Evolutionary conservation across 2,113 vertebrate species (phyloP).

Genomic region (Peromyscus californicus): DNA sequence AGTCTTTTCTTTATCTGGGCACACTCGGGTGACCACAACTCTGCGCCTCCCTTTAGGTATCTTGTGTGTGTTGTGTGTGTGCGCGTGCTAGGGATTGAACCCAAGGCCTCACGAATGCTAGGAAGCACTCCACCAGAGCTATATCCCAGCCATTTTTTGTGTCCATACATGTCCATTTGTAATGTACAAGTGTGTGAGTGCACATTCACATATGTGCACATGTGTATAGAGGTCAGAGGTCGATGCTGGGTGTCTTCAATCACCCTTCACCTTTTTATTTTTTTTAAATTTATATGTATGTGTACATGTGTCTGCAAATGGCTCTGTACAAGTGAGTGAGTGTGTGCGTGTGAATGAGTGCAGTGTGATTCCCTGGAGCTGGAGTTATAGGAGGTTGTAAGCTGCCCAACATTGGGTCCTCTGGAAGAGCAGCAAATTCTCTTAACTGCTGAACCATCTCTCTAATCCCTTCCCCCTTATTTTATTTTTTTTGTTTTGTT

Average conservation of each 20-base stretch:
- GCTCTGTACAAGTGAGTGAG: neutral
- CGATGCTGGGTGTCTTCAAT: neutral
- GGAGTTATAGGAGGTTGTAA: neutral
- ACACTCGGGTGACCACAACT: neutral
- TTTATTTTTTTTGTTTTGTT: no score
- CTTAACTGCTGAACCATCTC: neutral
- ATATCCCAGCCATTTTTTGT: no score
- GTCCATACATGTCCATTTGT: neutral
- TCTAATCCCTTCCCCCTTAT: neutral
- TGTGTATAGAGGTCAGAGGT: neutral
- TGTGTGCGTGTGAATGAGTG: neutral
- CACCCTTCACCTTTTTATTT: neutral
- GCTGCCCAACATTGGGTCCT: neutral
- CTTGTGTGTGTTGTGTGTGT: neutral
- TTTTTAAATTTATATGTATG: neutral
- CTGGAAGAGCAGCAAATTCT: neutral
- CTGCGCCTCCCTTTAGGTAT: neutral
- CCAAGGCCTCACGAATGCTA: neutral
- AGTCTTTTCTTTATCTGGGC: neutral
- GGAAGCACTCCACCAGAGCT: neutral
- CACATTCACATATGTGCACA: neutral
- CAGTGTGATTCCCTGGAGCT: neutral
- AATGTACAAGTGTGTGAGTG: neutral
- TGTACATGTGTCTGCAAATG: neutral
- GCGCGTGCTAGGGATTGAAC: neutral